Conservation (phyloP, 2,797 vertebrate genomes). For the Chiropotes sagulatus region DNA sequence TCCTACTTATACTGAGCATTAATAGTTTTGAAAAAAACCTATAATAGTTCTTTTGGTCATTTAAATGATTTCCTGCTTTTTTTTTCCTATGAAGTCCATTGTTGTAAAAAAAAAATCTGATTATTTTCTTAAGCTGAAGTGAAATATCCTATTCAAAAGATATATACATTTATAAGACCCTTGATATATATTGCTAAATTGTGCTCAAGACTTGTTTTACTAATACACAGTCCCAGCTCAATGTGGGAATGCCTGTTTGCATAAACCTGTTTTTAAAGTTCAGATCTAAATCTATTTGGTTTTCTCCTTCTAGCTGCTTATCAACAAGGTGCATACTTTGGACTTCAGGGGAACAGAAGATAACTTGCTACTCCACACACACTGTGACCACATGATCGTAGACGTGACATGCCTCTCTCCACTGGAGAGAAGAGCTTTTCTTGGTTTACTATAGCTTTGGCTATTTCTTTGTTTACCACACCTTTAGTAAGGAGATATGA, state of each 20-base stretch:
- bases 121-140: slow-evolving; percentile 26
- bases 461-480: neutral
- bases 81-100: neutral
- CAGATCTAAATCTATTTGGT: neutral
- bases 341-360: neutral
- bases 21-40: neutral
- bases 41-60: neutral
- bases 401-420: neutral
- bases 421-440: neutral
- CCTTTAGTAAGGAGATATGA: neutral
- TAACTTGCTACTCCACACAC: too few relatives aligned
- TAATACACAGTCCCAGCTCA: neutral
- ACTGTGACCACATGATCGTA: neutral
- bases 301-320: neutral
- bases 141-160: slow-evolving; percentile 11
- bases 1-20: neutral
- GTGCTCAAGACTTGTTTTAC: neutral
- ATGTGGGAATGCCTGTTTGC: neutral
- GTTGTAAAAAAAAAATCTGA: neutral
- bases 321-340: neutral
- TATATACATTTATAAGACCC: neutral
- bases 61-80: neutral
- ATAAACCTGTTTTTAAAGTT: neutral
- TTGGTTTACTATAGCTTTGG: neutral
- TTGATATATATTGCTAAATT: slow-evolving; percentile 6